Evolutionary conservation across 2,113 vertebrate genomes (phyloP).

Genomic region (Callocephalon fimbriatum): DNA sequence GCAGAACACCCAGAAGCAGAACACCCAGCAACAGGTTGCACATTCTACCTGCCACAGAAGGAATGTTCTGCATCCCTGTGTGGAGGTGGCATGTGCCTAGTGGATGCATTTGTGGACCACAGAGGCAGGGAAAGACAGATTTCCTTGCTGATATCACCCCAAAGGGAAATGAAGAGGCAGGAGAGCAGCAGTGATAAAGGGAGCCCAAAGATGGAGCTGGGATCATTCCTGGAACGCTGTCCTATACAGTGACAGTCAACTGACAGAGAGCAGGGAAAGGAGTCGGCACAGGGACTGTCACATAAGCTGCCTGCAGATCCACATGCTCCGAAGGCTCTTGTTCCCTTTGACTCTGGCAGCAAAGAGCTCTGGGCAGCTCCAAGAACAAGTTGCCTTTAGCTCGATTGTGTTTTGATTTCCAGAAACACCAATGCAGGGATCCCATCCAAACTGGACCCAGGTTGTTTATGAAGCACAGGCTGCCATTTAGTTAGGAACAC

Average conservation of each 20-base stretch:
- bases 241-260: not conserved
- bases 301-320: not conserved
- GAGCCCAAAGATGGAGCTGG: not conserved
- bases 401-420: not conserved
- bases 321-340: not conserved
- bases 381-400: not conserved
- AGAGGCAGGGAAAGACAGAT: not conserved
- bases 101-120: not conserved
- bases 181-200: not conserved
- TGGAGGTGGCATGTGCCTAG: accelerated
- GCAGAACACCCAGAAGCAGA: not conserved
- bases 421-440: not conserved
- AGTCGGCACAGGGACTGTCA: not conserved
- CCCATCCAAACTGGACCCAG: not conserved
- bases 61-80: not conserved
- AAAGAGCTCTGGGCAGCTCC: not conserved
- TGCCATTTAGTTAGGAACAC: constrained; percentile 53
- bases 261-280: not conserved
- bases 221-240: not conserved
- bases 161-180: not conserved
- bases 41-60: not conserved
- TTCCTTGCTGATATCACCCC: not conserved
- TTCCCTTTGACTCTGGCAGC: not conserved
- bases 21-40: not conserved
- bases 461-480: not conserved